phyloP scores from a whole-genome alignment of 2,797 vertebrate species.

The Myotis vivesi region DNA sequence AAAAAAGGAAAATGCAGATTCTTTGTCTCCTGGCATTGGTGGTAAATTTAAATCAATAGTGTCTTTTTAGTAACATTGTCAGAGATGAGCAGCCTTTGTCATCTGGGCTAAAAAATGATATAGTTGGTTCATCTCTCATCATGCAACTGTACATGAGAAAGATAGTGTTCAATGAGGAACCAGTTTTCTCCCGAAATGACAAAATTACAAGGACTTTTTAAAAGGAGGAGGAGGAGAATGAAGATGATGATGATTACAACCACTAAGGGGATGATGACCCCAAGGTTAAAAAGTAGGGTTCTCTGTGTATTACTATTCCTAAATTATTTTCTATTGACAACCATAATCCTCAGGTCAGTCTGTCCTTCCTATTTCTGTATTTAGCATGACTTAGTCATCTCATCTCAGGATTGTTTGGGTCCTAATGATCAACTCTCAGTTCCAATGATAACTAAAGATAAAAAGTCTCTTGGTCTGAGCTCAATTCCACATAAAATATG shows the following conservation, averaged over 20 bases:
- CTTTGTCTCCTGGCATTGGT: not conserved
- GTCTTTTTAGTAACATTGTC: not conserved
- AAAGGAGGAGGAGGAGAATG: not conserved
- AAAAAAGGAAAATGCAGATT: not conserved
- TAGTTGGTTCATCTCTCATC: not conserved
- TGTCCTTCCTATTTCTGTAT: not conserved
- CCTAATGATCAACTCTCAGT: not conserved
- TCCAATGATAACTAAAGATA: not conserved
- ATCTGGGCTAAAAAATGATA: not conserved
- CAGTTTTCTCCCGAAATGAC: not conserved
- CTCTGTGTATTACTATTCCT: not conserved
- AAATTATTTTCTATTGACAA: not conserved
- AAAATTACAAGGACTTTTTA: not conserved
- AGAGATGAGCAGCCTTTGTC: not conserved
- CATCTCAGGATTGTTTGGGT: not conserved
- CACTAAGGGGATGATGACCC: not conserved
- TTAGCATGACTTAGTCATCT: not conserved
- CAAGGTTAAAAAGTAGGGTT: not conserved
- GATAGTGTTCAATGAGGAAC: not conserved
- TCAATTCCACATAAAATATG: constrained; percentile 1
- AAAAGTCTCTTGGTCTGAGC: not conserved
- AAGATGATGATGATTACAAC: not conserved
- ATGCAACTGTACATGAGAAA: not conserved
- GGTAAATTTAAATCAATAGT: not conserved
- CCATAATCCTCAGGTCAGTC: not conserved